Evolutionary conservation across 2,888 invertebrate species (phyloP), one percentile per base, ranked within the genome.

Genomic region (Timema podura): DNA sequence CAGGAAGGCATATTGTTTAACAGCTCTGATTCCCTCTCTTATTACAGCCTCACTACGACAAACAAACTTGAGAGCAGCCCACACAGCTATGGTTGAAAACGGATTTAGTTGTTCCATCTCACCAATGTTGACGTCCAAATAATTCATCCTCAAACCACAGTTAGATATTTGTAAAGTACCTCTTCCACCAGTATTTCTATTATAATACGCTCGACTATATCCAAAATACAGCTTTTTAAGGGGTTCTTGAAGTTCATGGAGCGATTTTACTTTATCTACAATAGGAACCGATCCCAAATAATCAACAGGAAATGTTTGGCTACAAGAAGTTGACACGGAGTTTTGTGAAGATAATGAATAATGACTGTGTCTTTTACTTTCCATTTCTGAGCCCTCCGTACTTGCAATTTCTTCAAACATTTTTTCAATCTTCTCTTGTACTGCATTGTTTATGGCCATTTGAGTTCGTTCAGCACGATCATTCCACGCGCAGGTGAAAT

Each of bases 51-150:
- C 81, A 13, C 85, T 83, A 73, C 90, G 89, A 30, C 91, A 86
- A 9, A 92, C 89, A 79, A 95, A 91, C 80, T 93, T 92, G 2
- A 95, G 89, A 0, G 95, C 94, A 16, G 95, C 95, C 95, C 95
- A 95, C 2, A 95, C 95, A 1, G 95, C 95, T 80, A 95, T 95
- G 64, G 93, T 91, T 30, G 94, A 91, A 78, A 95, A 95, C 2
- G 94, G 92, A 78, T 95, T 94, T 68, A 91, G 82, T 68, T 83
- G 82, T 71, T 74, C 76, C 2, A 70, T 68, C 44, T 81, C 80
- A 67, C 75, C 76, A 0, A 74, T 71, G 10, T 79, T 80, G 11
- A 65, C 46, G 6, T 68, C 64, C 5, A 61, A 65, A 15, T 88
- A 87, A 78, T 87, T 85, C n/a, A 92, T 89, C 80, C 89, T 88